phyloP scores from a whole-genome alignment of 2,113 vertebrate species.

The Coracopsis vasa region DNA sequence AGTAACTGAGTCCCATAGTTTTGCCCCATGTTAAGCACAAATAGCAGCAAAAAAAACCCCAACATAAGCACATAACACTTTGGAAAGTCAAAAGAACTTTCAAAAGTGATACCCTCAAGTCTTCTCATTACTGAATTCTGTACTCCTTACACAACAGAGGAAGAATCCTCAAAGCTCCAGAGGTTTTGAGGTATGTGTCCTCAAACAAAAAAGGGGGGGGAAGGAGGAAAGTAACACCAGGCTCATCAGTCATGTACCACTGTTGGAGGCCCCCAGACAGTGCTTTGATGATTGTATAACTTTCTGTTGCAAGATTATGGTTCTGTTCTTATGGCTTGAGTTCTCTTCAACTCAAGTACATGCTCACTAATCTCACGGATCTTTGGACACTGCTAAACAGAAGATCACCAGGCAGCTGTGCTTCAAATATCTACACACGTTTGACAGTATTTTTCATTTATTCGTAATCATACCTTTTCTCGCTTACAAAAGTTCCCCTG shows the following conservation, averaged over 20 bases:
- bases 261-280: not conserved
- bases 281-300: not conserved
- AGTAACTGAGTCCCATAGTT: not conserved
- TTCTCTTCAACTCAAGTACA: not conserved
- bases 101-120: not conserved
- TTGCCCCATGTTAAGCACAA: not conserved
- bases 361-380: fast-evolving
- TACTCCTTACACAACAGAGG: not conserved
- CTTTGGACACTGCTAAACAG: not conserved
- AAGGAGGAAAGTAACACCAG: not conserved
- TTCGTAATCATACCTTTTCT: not conserved
- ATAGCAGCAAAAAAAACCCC: not conserved
- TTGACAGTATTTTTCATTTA: not conserved
- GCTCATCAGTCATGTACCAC: not conserved
- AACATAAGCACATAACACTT: not conserved
- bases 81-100: not conserved
- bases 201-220: not conserved
- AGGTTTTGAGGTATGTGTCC: not conserved
- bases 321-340: not conserved
- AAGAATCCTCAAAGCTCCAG: not conserved
- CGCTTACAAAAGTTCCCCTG: not conserved
- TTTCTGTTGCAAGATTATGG: not conserved
- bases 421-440: not conserved
- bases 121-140: not conserved
- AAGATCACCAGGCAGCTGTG: not conserved